Percentiles rank a stretch among this genome's conserved stretches.
Evolutionary conservation across 2,888 invertebrate genomes (phyloP).

Genomic region (Crioceris asparagi): DNA sequence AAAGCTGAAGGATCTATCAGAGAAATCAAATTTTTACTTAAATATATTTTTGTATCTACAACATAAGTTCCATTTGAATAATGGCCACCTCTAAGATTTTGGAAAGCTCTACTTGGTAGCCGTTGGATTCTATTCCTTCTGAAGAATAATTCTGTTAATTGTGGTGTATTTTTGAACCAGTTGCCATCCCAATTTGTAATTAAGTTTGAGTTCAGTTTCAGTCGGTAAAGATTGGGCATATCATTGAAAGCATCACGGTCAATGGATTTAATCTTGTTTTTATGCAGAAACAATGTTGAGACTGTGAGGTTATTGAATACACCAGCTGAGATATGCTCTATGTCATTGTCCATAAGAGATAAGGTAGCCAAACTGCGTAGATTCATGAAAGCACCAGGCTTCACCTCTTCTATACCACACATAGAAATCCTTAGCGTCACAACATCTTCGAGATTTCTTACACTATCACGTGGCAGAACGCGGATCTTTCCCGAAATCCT

Average conservation of each 20-base stretch:
- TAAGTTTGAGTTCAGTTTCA: slow-evolving; percentile 30
- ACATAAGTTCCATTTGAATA: slow-evolving; percentile 7
- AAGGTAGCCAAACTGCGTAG: slow-evolving; percentile 16
- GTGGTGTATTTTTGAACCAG: slow-evolving; percentile 31
- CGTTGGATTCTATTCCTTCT: slow-evolving; percentile 26
- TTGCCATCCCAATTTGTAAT: slow-evolving; percentile 26
- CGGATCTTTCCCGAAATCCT: slow-evolving; percentile 16
- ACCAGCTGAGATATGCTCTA: slow-evolving; percentile 16
- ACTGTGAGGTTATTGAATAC: slow-evolving; percentile 20
- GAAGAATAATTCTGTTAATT: slow-evolving; percentile 24
- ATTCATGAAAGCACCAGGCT: slow-evolving; percentile 18
- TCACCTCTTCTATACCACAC: slow-evolving; percentile 15
- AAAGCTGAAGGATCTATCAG: slow-evolving; percentile 19
- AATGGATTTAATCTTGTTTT: slow-evolving; percentile 20
- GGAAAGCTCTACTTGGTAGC: slow-evolving; percentile 29
- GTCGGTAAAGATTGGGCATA: slow-evolving; percentile 24
- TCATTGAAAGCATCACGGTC: slow-evolving; percentile 22
- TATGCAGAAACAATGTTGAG: slow-evolving; percentile 17
- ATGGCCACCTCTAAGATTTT: slow-evolving; percentile 23
- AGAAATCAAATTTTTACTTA: slow-evolving; percentile 25
- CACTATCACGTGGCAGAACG: slow-evolving; percentile 13
- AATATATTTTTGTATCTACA: slow-evolving; percentile 19
- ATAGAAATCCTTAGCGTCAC: slow-evolving; percentile 12
- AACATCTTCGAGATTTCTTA: slow-evolving; percentile 23
- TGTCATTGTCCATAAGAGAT: slow-evolving; percentile 19